These are phyloP conservation scores for Theonella swinhoei DNA, from an alignment of 37 sponge, comb jelly and placozoan genomes.

Conservation along the genomic window DNA sequence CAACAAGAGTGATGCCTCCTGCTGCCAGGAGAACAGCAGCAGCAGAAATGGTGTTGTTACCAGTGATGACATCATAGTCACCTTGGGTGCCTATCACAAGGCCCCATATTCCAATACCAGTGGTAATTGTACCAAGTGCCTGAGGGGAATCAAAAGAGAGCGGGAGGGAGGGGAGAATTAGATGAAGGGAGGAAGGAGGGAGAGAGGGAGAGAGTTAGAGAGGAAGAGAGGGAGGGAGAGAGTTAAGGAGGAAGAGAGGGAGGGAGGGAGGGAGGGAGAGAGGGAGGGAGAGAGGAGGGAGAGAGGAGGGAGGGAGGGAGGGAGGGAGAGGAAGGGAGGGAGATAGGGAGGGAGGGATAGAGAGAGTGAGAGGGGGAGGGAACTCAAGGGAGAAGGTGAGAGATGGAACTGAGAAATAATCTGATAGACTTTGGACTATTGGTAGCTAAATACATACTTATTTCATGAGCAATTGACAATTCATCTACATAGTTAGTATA, in stretches of 20 bases:
- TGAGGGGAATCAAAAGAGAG: constrained; percentile 5
- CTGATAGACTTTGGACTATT: too few species aligned
- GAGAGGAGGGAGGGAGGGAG: constrained; percentile 1
- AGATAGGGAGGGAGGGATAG: too few species aligned
- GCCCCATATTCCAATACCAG: constrained; percentile 17
- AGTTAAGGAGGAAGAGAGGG: constrained; percentile 13
- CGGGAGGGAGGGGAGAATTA: background rate
- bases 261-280: constrained; percentile 3
- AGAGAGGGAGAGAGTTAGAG: constrained; percentile 6
- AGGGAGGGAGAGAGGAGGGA: constrained; percentile 7
- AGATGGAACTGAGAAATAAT: background rate
- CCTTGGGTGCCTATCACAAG: constrained; percentile 16
- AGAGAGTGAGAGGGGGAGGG: too few species aligned
- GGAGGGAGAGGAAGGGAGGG: constrained; percentile 26
- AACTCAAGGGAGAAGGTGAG: background rate
- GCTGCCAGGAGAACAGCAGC: constrained; percentile 38
- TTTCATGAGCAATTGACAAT: too few species aligned
- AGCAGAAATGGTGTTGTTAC: constrained; percentile 19
- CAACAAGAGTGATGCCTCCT: constrained; percentile 24
- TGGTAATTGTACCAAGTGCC: constrained; percentile 19
- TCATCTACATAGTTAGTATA: background rate
- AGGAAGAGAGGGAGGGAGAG: constrained; percentile 14
- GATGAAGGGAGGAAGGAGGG: background rate
- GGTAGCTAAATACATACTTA: too few species aligned
- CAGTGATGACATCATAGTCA: constrained; percentile 36